Conservation (phyloP, 2,113 vertebrate genomes). For the Cinclus cinclus region DNA sequence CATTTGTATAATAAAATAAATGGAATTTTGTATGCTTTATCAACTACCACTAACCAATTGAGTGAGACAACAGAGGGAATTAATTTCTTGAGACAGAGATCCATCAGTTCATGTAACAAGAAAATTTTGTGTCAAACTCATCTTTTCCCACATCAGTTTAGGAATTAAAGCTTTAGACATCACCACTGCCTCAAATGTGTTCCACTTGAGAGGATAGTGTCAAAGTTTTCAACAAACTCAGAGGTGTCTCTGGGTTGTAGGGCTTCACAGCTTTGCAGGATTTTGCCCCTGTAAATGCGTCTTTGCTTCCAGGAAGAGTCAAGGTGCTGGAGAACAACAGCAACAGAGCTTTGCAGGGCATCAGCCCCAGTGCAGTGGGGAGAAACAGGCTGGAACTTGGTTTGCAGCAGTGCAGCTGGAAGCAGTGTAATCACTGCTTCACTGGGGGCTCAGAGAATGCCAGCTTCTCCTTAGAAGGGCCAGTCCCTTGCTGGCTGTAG, state of each 20-base stretch:
- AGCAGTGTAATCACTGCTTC: background rate
- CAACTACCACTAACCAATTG: background rate
- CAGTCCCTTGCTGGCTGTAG: fast-evolving
- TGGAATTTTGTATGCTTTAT: background rate
- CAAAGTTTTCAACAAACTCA: background rate
- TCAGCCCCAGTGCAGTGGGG: background rate
- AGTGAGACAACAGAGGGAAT: background rate
- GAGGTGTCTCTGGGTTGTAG: background rate
- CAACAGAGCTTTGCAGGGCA: background rate
- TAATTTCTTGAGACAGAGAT: background rate
- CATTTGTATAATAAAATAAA: background rate
- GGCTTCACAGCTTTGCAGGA: background rate
- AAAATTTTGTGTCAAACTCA: background rate
- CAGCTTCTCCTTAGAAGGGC: background rate
- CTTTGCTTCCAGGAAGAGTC: background rate
- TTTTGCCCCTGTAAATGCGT: background rate
- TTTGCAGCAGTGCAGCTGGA: background rate
- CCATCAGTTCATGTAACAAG: background rate
- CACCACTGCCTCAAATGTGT: background rate
- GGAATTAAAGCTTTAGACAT: constrained; percentile 15
- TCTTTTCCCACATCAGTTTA: background rate
- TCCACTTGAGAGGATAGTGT: background rate
- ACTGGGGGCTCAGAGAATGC: background rate
- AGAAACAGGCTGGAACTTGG: background rate
- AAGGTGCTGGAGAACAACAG: background rate